These are phyloP conservation scores for Gymnocheta viridis DNA, from an alignment of 2,888 invertebrate genomes.

Conservation along the genomic window DNA sequence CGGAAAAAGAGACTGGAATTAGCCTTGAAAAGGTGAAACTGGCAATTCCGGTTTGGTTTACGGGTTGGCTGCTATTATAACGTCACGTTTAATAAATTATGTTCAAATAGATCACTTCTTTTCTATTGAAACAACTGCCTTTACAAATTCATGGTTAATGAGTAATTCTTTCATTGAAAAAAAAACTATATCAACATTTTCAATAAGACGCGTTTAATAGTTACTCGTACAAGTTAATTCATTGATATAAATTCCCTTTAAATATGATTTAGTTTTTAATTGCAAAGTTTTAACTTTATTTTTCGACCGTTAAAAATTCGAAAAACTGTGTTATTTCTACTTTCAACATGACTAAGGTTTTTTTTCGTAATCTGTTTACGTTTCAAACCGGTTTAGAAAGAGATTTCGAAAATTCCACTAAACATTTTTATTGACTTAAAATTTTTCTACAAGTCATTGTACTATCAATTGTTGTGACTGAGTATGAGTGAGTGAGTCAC, in stretches of 20 bases:
- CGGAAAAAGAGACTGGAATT: too few relatives aligned
- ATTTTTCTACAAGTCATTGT: slow-evolving; percentile 44
- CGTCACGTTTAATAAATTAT: too few relatives aligned
- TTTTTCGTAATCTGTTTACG: neutral
- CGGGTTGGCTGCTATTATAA: too few relatives aligned
- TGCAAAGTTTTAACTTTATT: neutral
- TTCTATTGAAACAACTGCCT: too few relatives aligned
- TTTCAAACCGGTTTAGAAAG: slow-evolving; percentile 45
- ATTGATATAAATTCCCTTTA: neutral
- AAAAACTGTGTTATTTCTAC: slow-evolving; percentile 1
- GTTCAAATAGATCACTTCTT: too few relatives aligned
- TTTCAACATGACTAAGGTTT: slow-evolving; percentile 10
- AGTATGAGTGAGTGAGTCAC: slow-evolving; percentile 8
- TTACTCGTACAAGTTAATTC: too few relatives aligned
- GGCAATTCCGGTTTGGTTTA: too few relatives aligned
- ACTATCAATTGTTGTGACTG: neutral
- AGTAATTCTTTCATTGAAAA: too few relatives aligned
- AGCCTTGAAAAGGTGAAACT: too few relatives aligned
- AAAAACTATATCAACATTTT: too few relatives aligned
- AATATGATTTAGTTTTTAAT: neutral
- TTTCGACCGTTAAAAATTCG: neutral
- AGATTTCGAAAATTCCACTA: slow-evolving; percentile 32
- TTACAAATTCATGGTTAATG: too few relatives aligned
- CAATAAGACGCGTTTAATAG: too few relatives aligned
- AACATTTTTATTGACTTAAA: neutral